These are phyloP conservation scores for Drosophila funebris DNA, from an alignment of 1,140 invertebrate species.

Conservation along the genomic window DNA sequence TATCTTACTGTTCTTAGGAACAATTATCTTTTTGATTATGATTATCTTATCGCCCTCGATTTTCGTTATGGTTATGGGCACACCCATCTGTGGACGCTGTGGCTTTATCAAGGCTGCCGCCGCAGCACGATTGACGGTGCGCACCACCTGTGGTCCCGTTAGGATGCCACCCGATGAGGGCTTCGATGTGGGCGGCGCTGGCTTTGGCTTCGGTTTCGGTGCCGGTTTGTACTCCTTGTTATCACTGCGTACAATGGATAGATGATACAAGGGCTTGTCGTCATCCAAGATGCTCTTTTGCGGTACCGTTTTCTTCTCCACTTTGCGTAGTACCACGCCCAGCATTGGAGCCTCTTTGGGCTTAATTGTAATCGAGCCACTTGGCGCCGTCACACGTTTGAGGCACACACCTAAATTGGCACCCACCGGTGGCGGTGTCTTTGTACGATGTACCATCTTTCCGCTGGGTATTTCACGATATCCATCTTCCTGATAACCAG, in stretches of 20 bases:
- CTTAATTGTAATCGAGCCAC: slow-evolving; percentile 67
- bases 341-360: slow-evolving; percentile 77
- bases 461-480: slow-evolving; percentile 75
- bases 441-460: slow-evolving; percentile 76
- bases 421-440: slow-evolving; percentile 76
- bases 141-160: slow-evolving; percentile 66
- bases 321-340: slow-evolving; percentile 77
- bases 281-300: slow-evolving; percentile 82
- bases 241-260: slow-evolving; percentile 76
- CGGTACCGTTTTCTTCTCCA: slow-evolving; percentile 69
- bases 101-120: slow-evolving; percentile 50
- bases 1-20: slow-evolving; percentile 83
- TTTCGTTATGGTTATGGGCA: slow-evolving; percentile 80
- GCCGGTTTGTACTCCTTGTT: slow-evolving; percentile 69
- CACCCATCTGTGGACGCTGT: slow-evolving; percentile 60
- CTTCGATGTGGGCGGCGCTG: slow-evolving; percentile 57
- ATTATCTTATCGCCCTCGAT: slow-evolving; percentile 83
- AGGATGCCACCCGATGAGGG: slow-evolving; percentile 70
- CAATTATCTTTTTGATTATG: slow-evolving; percentile 81
- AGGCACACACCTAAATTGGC: slow-evolving; percentile 74
- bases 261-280: slow-evolving; percentile 76
- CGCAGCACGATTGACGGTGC: slow-evolving; percentile 32
- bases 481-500: slow-evolving; percentile 57
- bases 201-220: slow-evolving; percentile 72
- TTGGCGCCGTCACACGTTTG: slow-evolving; percentile 71